Evolutionary conservation across 2,113 vertebrate genomes (phyloP).

Genomic region (Chascanopsetta lugubris): DNA sequence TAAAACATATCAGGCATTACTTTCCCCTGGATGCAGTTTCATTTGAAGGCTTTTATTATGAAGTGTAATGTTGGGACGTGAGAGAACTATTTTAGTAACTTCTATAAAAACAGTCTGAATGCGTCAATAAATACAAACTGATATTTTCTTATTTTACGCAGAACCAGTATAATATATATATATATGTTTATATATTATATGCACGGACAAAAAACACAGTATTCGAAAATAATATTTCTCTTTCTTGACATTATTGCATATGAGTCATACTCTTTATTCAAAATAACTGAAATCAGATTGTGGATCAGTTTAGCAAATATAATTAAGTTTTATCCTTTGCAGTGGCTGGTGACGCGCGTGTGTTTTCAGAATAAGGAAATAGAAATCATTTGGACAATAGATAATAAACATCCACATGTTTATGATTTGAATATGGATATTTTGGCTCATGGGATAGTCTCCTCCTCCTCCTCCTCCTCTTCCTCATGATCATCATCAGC

Average conservation of each 20-base stretch:
- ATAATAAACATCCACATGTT: too few species aligned
- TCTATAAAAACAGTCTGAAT: neutral
- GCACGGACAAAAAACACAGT: too few species aligned
- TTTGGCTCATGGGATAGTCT: neutral
- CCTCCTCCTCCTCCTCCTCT: neutral
- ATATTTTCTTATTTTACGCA: neutral
- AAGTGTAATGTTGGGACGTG: neutral
- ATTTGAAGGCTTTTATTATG: slow-evolving; percentile 22
- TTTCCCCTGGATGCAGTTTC: slow-evolving; percentile 47
- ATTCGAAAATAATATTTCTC: neutral
- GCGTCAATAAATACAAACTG: neutral
- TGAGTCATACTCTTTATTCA: too few species aligned
- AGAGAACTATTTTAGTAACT: neutral
- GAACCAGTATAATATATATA: neutral
- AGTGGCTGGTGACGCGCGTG: too few species aligned
- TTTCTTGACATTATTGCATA: neutral
- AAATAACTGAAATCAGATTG: too few species aligned
- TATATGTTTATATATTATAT: too few species aligned
- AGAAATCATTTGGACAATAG: too few species aligned
- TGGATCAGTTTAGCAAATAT: too few species aligned
- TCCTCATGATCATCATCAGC: too few species aligned
- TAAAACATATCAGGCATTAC: slow-evolving; percentile 78
- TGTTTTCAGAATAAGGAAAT: too few species aligned
- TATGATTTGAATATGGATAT: too few species aligned
- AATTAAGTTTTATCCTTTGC: too few species aligned